These are phyloP conservation scores for Drosophila pectinifera DNA, from an alignment of 1,140 invertebrate species.

Conservation along the genomic window DNA sequence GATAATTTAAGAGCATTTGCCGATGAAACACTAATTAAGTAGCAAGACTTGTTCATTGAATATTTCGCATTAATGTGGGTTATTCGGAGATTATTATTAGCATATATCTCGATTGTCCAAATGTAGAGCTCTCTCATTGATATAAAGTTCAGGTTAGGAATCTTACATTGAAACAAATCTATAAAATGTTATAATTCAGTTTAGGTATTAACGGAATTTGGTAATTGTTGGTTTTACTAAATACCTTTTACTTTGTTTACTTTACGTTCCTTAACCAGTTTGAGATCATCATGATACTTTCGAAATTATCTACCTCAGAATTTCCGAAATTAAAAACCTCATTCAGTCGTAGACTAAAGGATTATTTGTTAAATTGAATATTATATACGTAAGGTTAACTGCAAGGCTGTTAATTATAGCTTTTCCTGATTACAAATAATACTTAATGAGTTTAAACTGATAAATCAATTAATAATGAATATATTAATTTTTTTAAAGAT, in stretches of 20 bases:
- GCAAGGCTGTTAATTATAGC: neutral
- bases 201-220: too few relatives aligned
- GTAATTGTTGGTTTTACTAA: neutral
- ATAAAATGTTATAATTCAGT: too few relatives aligned
- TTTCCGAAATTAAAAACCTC: neutral
- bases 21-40: constrained; percentile 9
- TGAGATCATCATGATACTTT: too few relatives aligned
- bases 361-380: too few relatives aligned
- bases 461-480: neutral
- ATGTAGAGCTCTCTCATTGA: constrained; percentile 1
- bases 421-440: neutral
- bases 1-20: constrained; percentile 9
- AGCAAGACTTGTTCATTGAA: constrained; percentile 20
- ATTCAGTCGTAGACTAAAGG: too few relatives aligned
- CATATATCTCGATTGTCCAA: neutral
- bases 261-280: too few relatives aligned
- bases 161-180: neutral
- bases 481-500: too few relatives aligned
- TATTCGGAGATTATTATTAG: constrained; percentile 7
- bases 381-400: neutral
- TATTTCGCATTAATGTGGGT: constrained; percentile 14
- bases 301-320: neutral
- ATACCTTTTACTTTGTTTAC: neutral
- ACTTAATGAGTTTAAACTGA: neutral
- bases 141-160: neutral